Evolutionary conservation across 2,888 invertebrate genomes (phyloP), one percentile per base, ranked within the genome.

Genomic region (Pyrgus malvae): DNA sequence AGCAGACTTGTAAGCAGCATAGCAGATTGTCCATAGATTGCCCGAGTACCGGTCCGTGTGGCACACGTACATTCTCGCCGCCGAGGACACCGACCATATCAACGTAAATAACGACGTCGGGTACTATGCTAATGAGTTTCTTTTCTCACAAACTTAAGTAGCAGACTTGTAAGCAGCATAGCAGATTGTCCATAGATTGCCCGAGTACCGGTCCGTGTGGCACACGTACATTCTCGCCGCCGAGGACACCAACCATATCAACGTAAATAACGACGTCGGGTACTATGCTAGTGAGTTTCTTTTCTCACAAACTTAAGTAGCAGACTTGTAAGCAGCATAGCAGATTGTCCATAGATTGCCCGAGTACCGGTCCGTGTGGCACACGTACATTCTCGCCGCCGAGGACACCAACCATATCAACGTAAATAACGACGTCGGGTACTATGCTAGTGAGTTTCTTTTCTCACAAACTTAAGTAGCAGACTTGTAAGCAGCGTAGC

Each of bases 21-120:
- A 23, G 23, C 3, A 23, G 6, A 6, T 23, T 23, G 3, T 3
- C 23, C 23, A 4, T 23, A 23, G 6, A 23, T 6, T 4, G 23
- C 96, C 97, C 0, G 95, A 94, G 69, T 97, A 96, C 83, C 91
- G 97, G 59, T 94, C 94, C 72, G 93, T 95, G 64, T 98, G 98
- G 98, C 98, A 98, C 84, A 94, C 95, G 44, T 95, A 97, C 78
- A 97, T 98, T 96, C 87, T 96, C 63, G 94, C 95, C 41, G 94
- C 96, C 0, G 93, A 93, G 69, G 97, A 97, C 77, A 96, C 98
- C 56, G 97, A 97, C 6, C 95, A 94, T 78, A 92, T 98, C 72
- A 97, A 97, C 89, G 96, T 97, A 19, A 97, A 97, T 85, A 98
- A 97, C 75, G 97, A 98, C 82, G 93, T 98, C 61, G 97, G 97